Evolutionary conservation across 2,888 invertebrate species (phyloP).

Genomic region (Drosophila stalkeri): DNA sequence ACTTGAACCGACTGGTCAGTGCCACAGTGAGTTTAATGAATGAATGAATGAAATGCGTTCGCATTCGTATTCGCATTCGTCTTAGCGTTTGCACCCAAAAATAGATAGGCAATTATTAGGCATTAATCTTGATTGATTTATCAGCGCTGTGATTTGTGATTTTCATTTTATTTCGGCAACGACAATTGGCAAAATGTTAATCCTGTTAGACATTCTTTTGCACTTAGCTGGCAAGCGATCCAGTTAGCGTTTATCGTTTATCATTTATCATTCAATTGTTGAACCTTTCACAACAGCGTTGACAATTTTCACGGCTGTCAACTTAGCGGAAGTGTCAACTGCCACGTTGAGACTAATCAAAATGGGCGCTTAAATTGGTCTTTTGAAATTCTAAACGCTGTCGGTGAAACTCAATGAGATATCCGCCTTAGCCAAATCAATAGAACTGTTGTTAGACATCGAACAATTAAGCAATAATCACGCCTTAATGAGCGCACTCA

Average conservation of each 20-base stretch:
- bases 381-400: slow-evolving; percentile 58
- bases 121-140: slow-evolving; percentile 80
- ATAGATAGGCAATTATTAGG: slow-evolving; percentile 68
- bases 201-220: slow-evolving; percentile 79
- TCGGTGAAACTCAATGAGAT: slow-evolving; percentile 56
- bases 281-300: slow-evolving; percentile 67
- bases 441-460: slow-evolving; percentile 52
- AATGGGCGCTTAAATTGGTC: slow-evolving; percentile 39
- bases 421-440: slow-evolving; percentile 69
- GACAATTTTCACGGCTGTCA: slow-evolving; percentile 80
- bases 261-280: slow-evolving; percentile 75
- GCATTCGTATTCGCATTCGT: neutral
- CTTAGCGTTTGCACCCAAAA: slow-evolving; percentile 26
- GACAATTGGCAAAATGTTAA: slow-evolving; percentile 53
- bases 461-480: slow-evolving; percentile 80
- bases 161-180: neutral
- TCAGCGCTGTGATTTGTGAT: slow-evolving; percentile 46
- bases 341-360: slow-evolving; percentile 38
- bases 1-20: slow-evolving; percentile 20
- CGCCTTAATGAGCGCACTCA: slow-evolving; percentile 69
- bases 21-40: slow-evolving; percentile 22
- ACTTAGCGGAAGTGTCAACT: slow-evolving; percentile 81
- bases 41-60: slow-evolving; percentile 40
- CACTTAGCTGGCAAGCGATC: slow-evolving; percentile 60
- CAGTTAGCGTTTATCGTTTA: slow-evolving; percentile 22